Evolutionary conservation across 2,888 invertebrate species (phyloP).

Genomic region (Epicampocera succincta): DNA sequence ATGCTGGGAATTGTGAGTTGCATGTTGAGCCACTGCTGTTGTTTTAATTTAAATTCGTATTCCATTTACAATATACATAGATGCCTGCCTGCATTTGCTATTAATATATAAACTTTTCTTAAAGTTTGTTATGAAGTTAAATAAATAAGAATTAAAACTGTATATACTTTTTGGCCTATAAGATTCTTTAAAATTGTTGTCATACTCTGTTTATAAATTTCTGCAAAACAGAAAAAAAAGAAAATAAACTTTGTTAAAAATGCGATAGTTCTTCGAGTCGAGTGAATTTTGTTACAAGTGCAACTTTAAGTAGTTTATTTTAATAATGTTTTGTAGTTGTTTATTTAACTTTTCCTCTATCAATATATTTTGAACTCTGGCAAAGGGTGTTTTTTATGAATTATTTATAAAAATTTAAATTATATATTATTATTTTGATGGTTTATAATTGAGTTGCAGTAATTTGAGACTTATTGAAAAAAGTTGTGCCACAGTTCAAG

Average conservation of each 20-base stretch:
- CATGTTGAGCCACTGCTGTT: conserved; percentile 42
- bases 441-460: too few relatives aligned
- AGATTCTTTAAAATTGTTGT: conserved; percentile 11
- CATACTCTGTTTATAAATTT: conserved; percentile 2
- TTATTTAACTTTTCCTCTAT: conserved; percentile 17
- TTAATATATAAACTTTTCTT: not conserved
- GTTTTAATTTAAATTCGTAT: conserved; percentile 43
- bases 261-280: conserved; percentile 15
- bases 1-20: conserved; percentile 61
- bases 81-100: conserved; percentile 23
- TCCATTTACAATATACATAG: conserved; percentile 18
- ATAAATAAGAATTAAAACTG: conserved; percentile 2
- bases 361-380: not conserved
- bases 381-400: too few relatives aligned
- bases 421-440: too few relatives aligned
- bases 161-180: conserved; percentile 44
- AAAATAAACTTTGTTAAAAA: conserved; percentile 27
- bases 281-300: conserved; percentile 33
- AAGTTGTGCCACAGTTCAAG: too few relatives aligned
- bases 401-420: too few relatives aligned
- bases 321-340: conserved; percentile 16
- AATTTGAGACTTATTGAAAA: too few relatives aligned
- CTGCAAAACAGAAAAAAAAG: not conserved
- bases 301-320: conserved; percentile 21
- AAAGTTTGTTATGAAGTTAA: conserved; percentile 20